Conservation (phyloP, 1,140 invertebrate genomes). For the Drosophila lacertosa region DNA sequence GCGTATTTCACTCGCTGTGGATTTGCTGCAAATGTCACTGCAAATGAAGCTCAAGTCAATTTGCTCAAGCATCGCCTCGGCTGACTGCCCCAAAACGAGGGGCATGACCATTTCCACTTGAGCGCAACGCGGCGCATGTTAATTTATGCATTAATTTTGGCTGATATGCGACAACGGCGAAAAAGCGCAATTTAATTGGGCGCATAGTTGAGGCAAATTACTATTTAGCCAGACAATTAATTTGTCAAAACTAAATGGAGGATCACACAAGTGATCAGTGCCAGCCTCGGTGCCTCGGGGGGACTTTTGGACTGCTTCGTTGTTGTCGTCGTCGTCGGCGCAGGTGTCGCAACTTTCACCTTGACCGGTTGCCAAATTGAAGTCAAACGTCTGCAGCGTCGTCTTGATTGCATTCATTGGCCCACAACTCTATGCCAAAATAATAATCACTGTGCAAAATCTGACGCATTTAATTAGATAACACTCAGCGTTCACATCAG, state of each 20-base stretch:
- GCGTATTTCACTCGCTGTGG: slow-evolving; percentile 36
- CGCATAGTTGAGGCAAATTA: slow-evolving; percentile 43
- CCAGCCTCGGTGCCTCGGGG: slow-evolving; percentile 5
- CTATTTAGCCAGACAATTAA: slow-evolving; percentile 74
- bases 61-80: slow-evolving; percentile 52
- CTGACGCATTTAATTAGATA: slow-evolving; percentile 60
- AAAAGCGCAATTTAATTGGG: slow-evolving; percentile 52
- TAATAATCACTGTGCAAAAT: slow-evolving; percentile 55
- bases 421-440: slow-evolving; percentile 41
- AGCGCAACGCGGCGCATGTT: slow-evolving; percentile 42
- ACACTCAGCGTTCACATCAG: slow-evolving; percentile 27
- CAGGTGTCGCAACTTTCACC: slow-evolving; percentile 78
- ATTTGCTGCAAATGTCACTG: slow-evolving; percentile 51
- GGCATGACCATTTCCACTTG: slow-evolving; percentile 45
- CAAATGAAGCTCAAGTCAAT: slow-evolving; percentile 66
- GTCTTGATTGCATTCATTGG: slow-evolving; percentile 24
- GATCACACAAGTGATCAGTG: slow-evolving; percentile 18
- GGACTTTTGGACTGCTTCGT: slow-evolving; percentile 45
- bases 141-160: slow-evolving; percentile 59
- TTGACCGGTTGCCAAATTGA: slow-evolving; percentile 66
- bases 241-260: slow-evolving; percentile 63
- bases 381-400: slow-evolving; percentile 24
- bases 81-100: background rate
- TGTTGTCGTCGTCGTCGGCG: too few relatives aligned
- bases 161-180: slow-evolving; percentile 47